Evolutionary conservation across 2,888 invertebrate genomes (phyloP).

Genomic region (Stenotaenia linearis): DNA sequence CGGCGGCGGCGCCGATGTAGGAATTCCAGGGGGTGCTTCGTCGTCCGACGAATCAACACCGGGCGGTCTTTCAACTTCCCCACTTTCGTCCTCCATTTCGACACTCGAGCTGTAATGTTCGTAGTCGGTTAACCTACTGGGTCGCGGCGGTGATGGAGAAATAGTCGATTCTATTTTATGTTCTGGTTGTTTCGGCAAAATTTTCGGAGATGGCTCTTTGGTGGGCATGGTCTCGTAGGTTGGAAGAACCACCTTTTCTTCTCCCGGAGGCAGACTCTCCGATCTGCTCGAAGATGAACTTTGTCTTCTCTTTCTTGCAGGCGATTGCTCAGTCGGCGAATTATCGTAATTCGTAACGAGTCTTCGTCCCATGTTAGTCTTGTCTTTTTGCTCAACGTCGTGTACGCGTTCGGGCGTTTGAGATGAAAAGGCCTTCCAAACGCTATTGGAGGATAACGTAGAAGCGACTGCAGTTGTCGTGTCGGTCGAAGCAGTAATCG

Average conservation of each 20-base stretch:
- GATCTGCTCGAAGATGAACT: constrained; percentile 17
- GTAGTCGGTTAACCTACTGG: not conserved
- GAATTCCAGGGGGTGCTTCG: not conserved
- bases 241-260: not conserved
- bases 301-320: not conserved
- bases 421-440: not conserved
- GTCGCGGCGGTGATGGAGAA: not conserved
- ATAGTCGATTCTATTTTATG: not conserved
- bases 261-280: not conserved
- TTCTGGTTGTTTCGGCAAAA: not conserved
- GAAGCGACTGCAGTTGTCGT: not conserved
- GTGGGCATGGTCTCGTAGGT: not conserved
- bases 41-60: not conserved
- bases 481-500: not conserved
- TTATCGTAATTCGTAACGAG: not conserved
- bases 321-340: not conserved
- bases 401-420: not conserved
- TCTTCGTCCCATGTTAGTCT: not conserved
- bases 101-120: constrained; percentile 28
- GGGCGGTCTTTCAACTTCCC: not conserved
- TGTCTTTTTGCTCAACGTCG: not conserved
- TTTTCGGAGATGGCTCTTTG: not conserved
- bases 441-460: not conserved
- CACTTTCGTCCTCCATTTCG: constrained; percentile 22
- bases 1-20: not conserved